Evolutionary conservation across 2,113 vertebrate genomes (phyloP), one percentile per base, ranked within the genome.

Genomic region (Phasianus colchicus): DNA sequence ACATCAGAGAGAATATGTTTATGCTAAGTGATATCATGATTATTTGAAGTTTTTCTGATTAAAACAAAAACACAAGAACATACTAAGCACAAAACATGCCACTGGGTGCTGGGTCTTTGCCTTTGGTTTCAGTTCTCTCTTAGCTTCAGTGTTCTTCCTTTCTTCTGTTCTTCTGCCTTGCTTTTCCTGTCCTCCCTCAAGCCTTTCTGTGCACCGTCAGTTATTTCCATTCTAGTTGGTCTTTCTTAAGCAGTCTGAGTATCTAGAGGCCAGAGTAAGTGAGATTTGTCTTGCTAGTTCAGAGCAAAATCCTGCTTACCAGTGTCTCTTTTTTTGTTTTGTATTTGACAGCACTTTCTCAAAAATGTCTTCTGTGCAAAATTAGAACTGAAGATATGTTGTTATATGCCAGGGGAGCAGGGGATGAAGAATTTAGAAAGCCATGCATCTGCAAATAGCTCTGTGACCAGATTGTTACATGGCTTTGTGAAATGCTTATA

Each of bases 381-480:
- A 70, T 75, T 24, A 91, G 80, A 88, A 89, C 66, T 45, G 67
- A 60, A 88, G 83, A 86, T 58, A 63, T 67, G 27, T 22, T 91
- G 63, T 79, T 83, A 29, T 10, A 6, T 74, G 58, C 75, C 84
- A 87, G 65, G 63, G 74, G 83, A 94, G 63, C 57, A 77, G 67
- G 42, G 83, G 64, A 74, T 76, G 87, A 81, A 81, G 86, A 66
- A 61, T 78, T 83, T 19, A 15, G 64, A 89, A 83, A 73, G 73
- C n/a, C 66, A 54, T 63, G 67, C 77, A 47, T 94, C 80, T 93
- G 86, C 67, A 84, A 86, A 82, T 67, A 90, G 70, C 83, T 84
- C 88, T 88, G 64, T n/a, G 34, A 89, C 89, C 86, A 87, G 86
- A 92, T 85, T 83, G 86, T 64, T 89, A 38, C 1, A 4, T 75